Evolutionary conservation across 2,888 invertebrate genomes (phyloP).

Genomic region (Apotomis capreana): DNA sequence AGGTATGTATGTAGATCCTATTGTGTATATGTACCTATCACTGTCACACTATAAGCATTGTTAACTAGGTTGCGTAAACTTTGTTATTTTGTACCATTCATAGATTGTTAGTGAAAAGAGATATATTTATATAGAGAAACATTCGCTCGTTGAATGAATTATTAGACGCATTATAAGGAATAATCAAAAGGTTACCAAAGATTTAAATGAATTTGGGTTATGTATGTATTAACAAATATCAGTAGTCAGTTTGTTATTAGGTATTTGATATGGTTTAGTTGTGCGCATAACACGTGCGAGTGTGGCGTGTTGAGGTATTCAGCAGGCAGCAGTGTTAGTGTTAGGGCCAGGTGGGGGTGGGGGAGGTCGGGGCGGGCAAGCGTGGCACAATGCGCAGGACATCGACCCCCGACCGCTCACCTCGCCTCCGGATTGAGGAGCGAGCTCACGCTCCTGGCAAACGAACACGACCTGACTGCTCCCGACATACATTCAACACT

Average conservation of each 20-base stretch:
- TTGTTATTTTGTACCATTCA: constrained; percentile 9
- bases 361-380: constrained; percentile 48
- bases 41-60: constrained; percentile 18
- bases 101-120: not conserved
- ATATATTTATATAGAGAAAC: not conserved
- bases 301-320: constrained; percentile 51
- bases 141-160: no score
- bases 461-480: constrained; percentile 20
- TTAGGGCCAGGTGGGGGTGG: constrained; percentile 42
- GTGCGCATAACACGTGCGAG: constrained; percentile 2
- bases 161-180: no score
- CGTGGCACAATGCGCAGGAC: constrained; percentile 68
- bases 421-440: constrained; percentile 48
- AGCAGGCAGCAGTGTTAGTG: constrained; percentile 47
- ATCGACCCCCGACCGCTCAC: constrained; percentile 66
- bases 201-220: no score
- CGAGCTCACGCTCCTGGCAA: constrained; percentile 20
- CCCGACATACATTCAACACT: not conserved
- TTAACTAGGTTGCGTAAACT: constrained; percentile 25
- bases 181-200: no score
- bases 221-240: no score
- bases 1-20: not conserved
- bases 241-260: not conserved
- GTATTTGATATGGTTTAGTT: no score
- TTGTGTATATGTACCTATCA: constrained; percentile 1